A percentile compares a stretch with the other conserved stretches of the same genome.
Evolutionary conservation across 2,113 vertebrate species (phyloP).

Genomic region (Oenanthe oenanthe): DNA sequence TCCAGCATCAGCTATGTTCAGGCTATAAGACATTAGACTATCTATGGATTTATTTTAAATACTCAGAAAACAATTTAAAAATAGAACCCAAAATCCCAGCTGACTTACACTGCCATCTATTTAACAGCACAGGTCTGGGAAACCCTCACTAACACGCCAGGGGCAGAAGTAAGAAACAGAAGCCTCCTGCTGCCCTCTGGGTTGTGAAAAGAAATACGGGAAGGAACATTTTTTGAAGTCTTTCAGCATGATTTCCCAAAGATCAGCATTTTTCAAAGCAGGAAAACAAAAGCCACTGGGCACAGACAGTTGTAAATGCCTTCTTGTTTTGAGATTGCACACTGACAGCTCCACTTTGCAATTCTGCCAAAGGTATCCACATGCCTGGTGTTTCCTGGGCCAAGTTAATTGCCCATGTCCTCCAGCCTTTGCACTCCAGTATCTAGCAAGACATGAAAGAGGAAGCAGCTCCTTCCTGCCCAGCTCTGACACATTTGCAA

Average conservation of each 20-base stretch:
- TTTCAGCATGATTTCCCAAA: neutral
- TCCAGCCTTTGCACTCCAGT: neutral
- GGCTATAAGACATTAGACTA: neutral
- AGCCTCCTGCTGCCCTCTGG: neutral
- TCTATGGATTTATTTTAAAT: neutral
- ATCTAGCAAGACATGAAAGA: neutral
- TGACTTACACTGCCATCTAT: neutral
- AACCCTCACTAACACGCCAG: neutral
- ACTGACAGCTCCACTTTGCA: accelerated
- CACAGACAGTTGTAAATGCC: neutral
- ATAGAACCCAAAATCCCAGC: neutral
- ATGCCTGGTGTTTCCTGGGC: accelerated
- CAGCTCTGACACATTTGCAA: neutral
- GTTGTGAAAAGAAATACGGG: neutral
- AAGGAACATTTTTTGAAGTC: neutral
- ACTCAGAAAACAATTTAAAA: neutral
- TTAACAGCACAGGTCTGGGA: neutral
- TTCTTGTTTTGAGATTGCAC: neutral
- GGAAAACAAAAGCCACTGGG: neutral
- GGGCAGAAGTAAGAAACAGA: neutral
- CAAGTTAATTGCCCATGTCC: neutral
- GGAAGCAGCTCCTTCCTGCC: slow-evolving; percentile 14
- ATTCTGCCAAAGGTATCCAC: neutral
- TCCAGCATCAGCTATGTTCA: neutral
- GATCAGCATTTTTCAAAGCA: neutral